Evolutionary conservation across 2,888 invertebrate genomes (phyloP).

Genomic region (Microplitis deprimator): DNA sequence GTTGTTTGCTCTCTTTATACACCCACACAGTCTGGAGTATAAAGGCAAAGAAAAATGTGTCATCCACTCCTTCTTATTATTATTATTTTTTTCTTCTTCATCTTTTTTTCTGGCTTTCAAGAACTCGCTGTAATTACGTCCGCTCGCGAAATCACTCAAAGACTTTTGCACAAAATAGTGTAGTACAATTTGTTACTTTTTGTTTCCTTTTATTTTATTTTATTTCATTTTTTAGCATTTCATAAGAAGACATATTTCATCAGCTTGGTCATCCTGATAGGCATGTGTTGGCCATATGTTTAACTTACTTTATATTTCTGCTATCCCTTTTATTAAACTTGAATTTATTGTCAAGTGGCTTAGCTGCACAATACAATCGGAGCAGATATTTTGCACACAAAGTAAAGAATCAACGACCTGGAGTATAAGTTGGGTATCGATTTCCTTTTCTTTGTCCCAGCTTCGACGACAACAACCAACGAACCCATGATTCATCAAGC

Average conservation of each 20-base stretch:
- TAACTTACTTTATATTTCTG: background rate
- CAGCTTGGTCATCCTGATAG: slow-evolving; percentile 9
- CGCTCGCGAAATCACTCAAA: slow-evolving; percentile 16
- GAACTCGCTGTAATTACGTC: slow-evolving; percentile 23
- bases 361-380: background rate
- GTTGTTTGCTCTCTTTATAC: slow-evolving; percentile 19
- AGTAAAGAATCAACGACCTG: background rate
- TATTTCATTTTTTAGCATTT: background rate
- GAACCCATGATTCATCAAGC: slow-evolving; percentile 28
- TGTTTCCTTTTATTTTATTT: slow-evolving; percentile 2
- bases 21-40: slow-evolving; percentile 17
- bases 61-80: slow-evolving; percentile 23
- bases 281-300: slow-evolving; percentile 23
- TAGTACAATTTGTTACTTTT: slow-evolving; percentile 6
- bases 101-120: slow-evolving; percentile 14
- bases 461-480: background rate
- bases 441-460: slow-evolving; percentile 7
- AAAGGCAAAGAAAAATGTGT: slow-evolving; percentile 27
- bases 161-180: slow-evolving; percentile 9
- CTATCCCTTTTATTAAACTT: slow-evolving; percentile 8
- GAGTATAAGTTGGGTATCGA: slow-evolving; percentile 11
- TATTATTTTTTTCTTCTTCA: background rate
- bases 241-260: background rate
- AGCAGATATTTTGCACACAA: background rate
- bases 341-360: background rate